Evolutionary conservation across 1,140 invertebrate genomes (phyloP), one percentile per base, ranked within the genome.

Genomic region (Bombus terrestris): DNA sequence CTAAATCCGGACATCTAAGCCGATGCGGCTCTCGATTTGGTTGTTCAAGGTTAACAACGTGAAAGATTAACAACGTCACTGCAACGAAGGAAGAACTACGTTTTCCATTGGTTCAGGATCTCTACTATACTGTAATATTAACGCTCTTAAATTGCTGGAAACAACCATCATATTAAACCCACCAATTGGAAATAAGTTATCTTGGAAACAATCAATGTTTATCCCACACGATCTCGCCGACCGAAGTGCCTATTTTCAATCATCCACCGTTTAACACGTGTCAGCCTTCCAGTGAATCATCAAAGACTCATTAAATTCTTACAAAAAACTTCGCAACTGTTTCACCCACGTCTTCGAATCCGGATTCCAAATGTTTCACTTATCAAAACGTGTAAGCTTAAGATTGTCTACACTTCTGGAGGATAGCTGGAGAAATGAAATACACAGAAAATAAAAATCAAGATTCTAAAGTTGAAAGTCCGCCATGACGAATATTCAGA

Each of bases 271-370:
- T 68, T 64, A 78, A 78, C 59, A 78, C 75, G 59, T 78, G 75
- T 64, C 57, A 78, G 73, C 10, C 73, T 18, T n/a, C 62, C 57
- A 35, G 25, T 80, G 78, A 80, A 53, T 80, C 78, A 80, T 35
- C 64, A 12, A 47, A 80, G 22, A 35, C 22, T 4, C 15, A 53
- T 80, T 80, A 80, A 80, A 47, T 43, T 35, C 43, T n/a, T 3
- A 43, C 12, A 37, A 69, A 80, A 53, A 69, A 69, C 25, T 25
- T n/a, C 9, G 47, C 28, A 25, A 77, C 32, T 18, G 18, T 37
- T 0, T 66, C 9, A 8, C 83, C 77, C 68, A 78, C 66, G 39
- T 25, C 22, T 15, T 1, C 13, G 39, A 43, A 41, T 37, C 9
- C 59, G 28, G 59, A 62, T 62, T 62, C 64, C 15, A 3, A 32